A percentile compares a stretch with the other conserved stretches of the same genome.
These are phyloP conservation scores for Lycia hirtaria DNA, from an alignment of 2,888 invertebrate species.

Conservation along the genomic window DNA sequence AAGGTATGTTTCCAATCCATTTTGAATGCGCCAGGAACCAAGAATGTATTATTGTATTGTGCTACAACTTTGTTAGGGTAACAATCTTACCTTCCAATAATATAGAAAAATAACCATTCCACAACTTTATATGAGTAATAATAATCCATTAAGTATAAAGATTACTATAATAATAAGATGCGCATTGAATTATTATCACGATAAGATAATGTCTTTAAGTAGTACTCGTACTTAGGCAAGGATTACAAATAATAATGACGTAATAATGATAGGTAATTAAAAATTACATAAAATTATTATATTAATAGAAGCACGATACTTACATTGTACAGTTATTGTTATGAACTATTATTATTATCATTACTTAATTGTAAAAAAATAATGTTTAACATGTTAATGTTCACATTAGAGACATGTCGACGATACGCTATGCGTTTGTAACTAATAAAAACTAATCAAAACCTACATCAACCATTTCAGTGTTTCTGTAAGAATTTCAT, in stretches of 20 bases:
- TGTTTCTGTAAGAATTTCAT: too few species aligned
- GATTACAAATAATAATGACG: constrained; percentile 38
- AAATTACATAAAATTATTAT: constrained; percentile 22
- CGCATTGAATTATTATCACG: constrained; percentile 17
- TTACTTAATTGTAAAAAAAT: background rate
- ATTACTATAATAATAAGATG: constrained; percentile 14
- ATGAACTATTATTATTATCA: constrained; percentile 3
- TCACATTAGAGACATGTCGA: background rate
- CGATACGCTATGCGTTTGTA: too few species aligned
- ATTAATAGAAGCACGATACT: constrained; percentile 24
- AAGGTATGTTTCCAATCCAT: background rate
- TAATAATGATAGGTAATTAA: constrained; percentile 35
- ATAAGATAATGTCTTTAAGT: constrained; percentile 12
- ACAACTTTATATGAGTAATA: constrained; percentile 3
- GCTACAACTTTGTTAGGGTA: background rate
- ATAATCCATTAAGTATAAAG: constrained; percentile 4
- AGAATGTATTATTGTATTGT: constrained; percentile 11
- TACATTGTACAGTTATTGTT: constrained; percentile 31
- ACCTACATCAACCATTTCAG: too few species aligned
- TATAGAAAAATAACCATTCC: constrained; percentile 7
- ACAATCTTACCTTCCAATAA: constrained; percentile 23
- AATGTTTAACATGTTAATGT: background rate
- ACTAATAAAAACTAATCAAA: too few species aligned
- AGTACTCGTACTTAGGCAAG: constrained; percentile 21
- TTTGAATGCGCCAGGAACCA: background rate